Conservation (phyloP, 23 tunicate genomes). For the Trididemnum clinides region DNA sequence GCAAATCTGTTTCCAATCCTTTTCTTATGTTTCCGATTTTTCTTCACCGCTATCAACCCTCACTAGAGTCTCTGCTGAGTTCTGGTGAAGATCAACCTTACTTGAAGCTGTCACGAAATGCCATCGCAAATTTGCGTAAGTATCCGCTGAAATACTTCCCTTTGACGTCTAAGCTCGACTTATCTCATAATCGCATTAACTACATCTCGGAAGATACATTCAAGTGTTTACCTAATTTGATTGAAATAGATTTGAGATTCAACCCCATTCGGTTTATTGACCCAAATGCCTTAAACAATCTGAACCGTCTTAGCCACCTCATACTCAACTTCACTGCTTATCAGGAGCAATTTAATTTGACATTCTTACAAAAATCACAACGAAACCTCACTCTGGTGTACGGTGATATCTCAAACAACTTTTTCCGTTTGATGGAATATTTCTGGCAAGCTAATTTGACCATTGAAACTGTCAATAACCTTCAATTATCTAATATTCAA, state of each 20-base stretch:
- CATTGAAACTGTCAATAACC: not conserved
- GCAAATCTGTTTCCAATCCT: not conserved
- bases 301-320: not conserved
- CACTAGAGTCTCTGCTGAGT: no score
- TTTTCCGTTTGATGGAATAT: not conserved
- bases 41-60: no score
- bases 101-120: not conserved
- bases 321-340: not conserved
- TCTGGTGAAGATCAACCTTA: not conserved
- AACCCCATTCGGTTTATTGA: conserved; percentile 7
- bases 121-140: not conserved
- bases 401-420: not conserved
- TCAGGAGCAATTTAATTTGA: not conserved
- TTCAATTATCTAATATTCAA: not conserved
- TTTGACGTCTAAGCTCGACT: not conserved
- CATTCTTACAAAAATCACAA: not conserved
- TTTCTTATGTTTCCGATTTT: no score
- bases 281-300: not conserved
- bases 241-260: not conserved
- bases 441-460: not conserved
- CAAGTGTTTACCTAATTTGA: not conserved
- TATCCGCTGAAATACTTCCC: not conserved
- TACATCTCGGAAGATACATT: not conserved
- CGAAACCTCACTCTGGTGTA: not conserved
- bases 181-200: conserved; percentile 16